Conservation (phyloP, 2,113 vertebrate genomes). For the Esox niger region DNA sequence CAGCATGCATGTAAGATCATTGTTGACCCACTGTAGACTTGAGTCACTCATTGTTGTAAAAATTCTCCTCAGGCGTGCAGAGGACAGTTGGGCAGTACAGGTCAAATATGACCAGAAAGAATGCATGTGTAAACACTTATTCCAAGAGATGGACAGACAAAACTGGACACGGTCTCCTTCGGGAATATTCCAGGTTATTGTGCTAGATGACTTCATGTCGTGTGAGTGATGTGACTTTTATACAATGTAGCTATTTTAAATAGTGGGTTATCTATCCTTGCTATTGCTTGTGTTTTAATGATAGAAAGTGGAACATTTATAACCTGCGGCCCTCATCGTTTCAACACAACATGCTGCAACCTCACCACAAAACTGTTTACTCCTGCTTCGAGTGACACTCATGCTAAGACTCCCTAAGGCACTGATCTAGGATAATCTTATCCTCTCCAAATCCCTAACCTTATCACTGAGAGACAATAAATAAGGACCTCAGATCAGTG, state of each 20-base stretch:
- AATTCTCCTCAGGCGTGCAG: too few species aligned
- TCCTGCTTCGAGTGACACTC: not conserved
- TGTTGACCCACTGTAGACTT: too few species aligned
- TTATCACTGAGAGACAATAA: not conserved
- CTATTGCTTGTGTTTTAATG: not conserved
- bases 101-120: too few species aligned
- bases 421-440: not conserved
- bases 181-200: too few species aligned
- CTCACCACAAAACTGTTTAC: not conserved
- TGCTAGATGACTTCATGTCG: too few species aligned
- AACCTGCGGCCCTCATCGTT: not conserved
- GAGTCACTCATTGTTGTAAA: too few species aligned
- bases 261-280: not conserved
- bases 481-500: not conserved
- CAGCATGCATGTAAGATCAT: too few species aligned
- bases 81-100: too few species aligned
- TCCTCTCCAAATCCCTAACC: not conserved
- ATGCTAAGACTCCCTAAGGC: not conserved
- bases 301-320: constrained; percentile 7
- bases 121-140: too few species aligned
- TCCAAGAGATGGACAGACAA: too few species aligned
- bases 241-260: not conserved
- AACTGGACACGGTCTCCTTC: too few species aligned
- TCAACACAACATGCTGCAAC: not conserved
- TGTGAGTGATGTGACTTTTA: not conserved